These are phyloP conservation scores for Irena cyanogastra DNA, from an alignment of 2,113 vertebrate genomes.

Conservation along the genomic window DNA sequence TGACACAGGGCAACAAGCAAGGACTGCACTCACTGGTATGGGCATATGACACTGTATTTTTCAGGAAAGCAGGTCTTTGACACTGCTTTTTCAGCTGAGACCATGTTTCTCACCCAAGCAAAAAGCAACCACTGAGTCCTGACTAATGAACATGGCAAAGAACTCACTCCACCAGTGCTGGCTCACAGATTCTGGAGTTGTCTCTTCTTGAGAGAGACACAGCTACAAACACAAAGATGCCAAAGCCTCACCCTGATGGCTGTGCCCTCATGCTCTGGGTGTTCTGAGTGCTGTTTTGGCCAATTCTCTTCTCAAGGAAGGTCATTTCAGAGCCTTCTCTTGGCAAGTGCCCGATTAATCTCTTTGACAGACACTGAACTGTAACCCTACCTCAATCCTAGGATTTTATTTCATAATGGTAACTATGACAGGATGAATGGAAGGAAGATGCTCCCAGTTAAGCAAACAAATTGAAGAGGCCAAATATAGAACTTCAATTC, in stretches of 20 bases:
- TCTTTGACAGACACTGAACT: background rate
- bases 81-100: background rate
- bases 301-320: background rate
- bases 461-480: slow-evolving; percentile 3
- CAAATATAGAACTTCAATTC: slow-evolving; percentile 21
- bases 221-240: background rate
- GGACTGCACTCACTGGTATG: background rate
- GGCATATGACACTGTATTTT: background rate
- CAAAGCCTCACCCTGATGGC: background rate
- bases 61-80: background rate
- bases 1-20: background rate
- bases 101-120: background rate
- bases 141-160: background rate
- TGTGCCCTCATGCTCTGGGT: background rate
- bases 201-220: background rate
- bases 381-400: background rate
- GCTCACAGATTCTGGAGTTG: background rate
- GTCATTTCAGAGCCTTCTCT: background rate
- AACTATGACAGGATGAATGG: background rate
- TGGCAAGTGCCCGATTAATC: background rate
- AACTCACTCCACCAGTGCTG: background rate
- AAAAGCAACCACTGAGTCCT: background rate
- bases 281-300: background rate
- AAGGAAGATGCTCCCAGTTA: slow-evolving; percentile 37
- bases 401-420: background rate